Conservation (phyloP, 2,888 invertebrate genomes). For the Sinopyrophorus schimmeli region DNA sequence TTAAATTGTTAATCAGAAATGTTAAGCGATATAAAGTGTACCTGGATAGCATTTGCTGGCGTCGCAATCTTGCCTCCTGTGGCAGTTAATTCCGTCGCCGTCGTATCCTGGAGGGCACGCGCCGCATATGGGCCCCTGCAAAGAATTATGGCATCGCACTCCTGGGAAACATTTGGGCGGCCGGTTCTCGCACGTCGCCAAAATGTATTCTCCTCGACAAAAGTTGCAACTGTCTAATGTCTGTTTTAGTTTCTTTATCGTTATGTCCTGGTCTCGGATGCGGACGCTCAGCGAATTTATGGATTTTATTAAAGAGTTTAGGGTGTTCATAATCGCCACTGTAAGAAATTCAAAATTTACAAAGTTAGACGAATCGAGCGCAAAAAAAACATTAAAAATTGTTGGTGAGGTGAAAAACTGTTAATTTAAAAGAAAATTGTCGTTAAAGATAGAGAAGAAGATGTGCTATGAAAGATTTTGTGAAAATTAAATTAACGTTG, state of each 20-base stretch:
- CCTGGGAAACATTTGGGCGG: slow-evolving; percentile 75
- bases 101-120: slow-evolving; percentile 73
- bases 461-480: too few species aligned
- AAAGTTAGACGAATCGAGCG: too few species aligned
- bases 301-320: slow-evolving; percentile 73
- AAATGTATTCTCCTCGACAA: slow-evolving; percentile 57
- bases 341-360: too few species aligned
- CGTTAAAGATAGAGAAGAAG: too few species aligned
- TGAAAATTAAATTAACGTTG: too few species aligned
- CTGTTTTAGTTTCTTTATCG: slow-evolving; percentile 69
- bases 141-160: slow-evolving; percentile 64
- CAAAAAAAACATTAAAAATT: too few species aligned
- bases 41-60: slow-evolving; percentile 75
- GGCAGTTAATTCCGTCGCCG: slow-evolving; percentile 76
- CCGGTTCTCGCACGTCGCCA: slow-evolving; percentile 51
- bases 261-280: slow-evolving; percentile 69
- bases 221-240: slow-evolving; percentile 79
- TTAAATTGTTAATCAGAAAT: neutral
- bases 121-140: slow-evolving; percentile 68
- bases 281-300: too few species aligned
- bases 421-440: too few species aligned
- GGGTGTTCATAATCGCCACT: slow-evolving; percentile 66
- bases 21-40: too few species aligned
- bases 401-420: too few species aligned
- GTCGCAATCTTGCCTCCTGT: slow-evolving; percentile 63